A percentile compares a stretch with the other conserved stretches of the same genome.
Evolutionary conservation across 2,797 vertebrate genomes (phyloP).

Genomic region (Liasis olivaceus): DNA sequence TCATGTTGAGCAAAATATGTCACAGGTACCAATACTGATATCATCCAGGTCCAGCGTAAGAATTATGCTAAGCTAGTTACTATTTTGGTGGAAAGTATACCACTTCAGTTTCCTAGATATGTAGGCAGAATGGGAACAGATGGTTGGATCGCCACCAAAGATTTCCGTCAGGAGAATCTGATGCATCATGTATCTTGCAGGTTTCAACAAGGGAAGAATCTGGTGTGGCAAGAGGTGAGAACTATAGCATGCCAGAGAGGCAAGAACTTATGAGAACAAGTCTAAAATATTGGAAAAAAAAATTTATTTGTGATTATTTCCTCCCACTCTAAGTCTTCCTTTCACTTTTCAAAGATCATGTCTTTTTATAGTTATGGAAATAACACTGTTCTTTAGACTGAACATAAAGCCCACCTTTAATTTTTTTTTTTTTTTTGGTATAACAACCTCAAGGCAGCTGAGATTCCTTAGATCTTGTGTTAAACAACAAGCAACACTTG

Average conservation of each 20-base stretch:
- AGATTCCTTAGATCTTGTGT: background rate
- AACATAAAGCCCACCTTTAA: background rate
- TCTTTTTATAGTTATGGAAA: background rate
- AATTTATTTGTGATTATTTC: background rate
- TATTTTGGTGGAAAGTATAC: background rate
- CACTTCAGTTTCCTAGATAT: background rate
- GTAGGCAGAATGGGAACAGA: background rate
- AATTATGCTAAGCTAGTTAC: background rate
- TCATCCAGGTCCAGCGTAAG: background rate
- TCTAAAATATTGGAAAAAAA: background rate
- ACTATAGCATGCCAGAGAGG: background rate
- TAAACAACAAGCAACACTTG: background rate
- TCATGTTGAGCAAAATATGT: background rate
- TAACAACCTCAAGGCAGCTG: background rate
- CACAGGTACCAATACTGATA: background rate
- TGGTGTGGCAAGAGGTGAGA: background rate
- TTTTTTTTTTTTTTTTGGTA: background rate
- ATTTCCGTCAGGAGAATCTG: background rate
- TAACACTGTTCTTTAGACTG: background rate
- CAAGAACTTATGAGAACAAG: background rate
- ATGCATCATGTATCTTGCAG: background rate
- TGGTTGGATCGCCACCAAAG: background rate
- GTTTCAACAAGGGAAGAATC: background rate
- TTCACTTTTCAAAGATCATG: background rate
- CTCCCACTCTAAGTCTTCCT: background rate